Base-by-base conservation (phyloP, 2,113 vertebrate genomes). In the Helogale parvula region DNA sequence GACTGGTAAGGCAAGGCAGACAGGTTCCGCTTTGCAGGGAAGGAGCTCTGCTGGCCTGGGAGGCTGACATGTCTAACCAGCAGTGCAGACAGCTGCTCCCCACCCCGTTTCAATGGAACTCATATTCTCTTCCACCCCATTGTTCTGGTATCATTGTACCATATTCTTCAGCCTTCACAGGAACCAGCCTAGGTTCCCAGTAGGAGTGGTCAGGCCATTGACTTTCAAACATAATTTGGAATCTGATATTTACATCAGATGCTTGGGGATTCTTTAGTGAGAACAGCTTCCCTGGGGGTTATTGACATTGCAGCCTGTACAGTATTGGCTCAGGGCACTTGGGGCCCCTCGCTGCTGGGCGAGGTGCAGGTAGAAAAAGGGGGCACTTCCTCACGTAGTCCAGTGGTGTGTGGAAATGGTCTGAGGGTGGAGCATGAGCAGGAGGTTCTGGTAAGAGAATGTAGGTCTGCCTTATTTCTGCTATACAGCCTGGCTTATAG, bases 1-100 rank as follows among this genome's bases (percentile, higher is more conserved):
- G 68, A 54, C 85, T 94, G 88, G 85, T 79, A 57, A 90, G 95
- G 66, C 77, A 38, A 85, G 88, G 81, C 25, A 31, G 74, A 87
- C 90, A 77, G 83, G 89, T 76, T 97, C 54, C 15, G 63, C 33
- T 91, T 82, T 79, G 71, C 68, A 84, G 68, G 80, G 31, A 72
- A 31, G 16, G 13, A 72, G 52, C 45, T 80, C 41, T 94, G 57
- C 72, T 65, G 35, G 17, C 65, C 60, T 68, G 7, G 2, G 21
- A 92, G n/a, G 68, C 41, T 29, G 31, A 29, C 60, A 3, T 5
- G 47, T 66, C 54, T 95, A 50, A 83, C 29, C 3, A 6, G 50
- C 41, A 82, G 11, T 25, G 31, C 7, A 60, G 57, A 82, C 47
- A 57, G 66, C 87, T 16, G 16, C 29, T 68, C 76, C 35, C 68